Base-by-base conservation (phyloP, 2,888 invertebrate genomes). In the Masnerella sp. region DNA sequence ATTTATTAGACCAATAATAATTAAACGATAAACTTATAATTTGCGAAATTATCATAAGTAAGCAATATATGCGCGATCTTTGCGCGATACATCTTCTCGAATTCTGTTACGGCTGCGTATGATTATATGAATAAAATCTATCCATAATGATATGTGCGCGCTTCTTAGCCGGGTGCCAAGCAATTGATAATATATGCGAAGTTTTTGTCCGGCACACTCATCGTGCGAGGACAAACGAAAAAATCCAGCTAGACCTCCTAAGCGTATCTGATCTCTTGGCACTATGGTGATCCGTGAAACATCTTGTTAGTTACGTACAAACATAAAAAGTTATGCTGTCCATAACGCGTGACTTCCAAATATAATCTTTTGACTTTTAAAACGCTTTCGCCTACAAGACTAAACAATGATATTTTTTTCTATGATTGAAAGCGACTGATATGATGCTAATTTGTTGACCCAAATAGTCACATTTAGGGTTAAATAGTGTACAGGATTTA, bases 231-330 rank as follows among this genome's bases (percentile, higher is more conserved):
- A 77, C 76, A 78, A 45, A 25, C 12, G 14, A 25, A 58, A 79
- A 83, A 83, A 83, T 79, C 79, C 76, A 74, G 76, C 78, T 78
- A 79, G 83, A 83, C 82, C 83, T 83, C 83, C 80, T 76, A 79
- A 83, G 83, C 80, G 80, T 82, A 80, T 82, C 80, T 78, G 81
- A 85, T 84, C 82, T 76, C 79, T 79, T 74, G 81, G 78, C 81
- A 79, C 81, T 80, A 82, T 76, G 82, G 74, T 82, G 84, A 85
- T 84, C 82, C 84, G 83, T 84, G 83, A 85, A 84, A 85, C 82
- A 83, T 84, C 85, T 84, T 83, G 84, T 85, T 85, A 85, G 81
- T 81, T 82, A 56, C 54, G 47, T 69, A 65, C 69, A 64, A 68
- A 58, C 51, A 73, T 72, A 67, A 73, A 67, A 67, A 61, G 45